These are phyloP conservation scores for Hybos culiciformis DNA, from an alignment of 2,888 invertebrate genomes.

Conservation along the genomic window DNA sequence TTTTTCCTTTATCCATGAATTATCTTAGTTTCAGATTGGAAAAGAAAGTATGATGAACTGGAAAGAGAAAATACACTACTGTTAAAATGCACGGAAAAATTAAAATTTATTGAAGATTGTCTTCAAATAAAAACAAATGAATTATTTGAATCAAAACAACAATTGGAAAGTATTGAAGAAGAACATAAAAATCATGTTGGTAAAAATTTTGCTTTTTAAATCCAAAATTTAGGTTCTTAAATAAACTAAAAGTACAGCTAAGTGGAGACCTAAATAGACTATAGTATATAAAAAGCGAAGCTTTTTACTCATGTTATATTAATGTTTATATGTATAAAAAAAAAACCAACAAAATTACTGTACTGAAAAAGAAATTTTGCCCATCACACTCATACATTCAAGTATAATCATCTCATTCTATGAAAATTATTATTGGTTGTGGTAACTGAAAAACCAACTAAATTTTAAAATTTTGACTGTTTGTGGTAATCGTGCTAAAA, in stretches of 20 bases:
- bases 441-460: no score
- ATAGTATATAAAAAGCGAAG: background rate
- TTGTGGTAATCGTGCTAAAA: no score
- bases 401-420: no score
- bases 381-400: no score
- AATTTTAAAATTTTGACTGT: no score
- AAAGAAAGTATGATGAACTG: slow-evolving; percentile 6
- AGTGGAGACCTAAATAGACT: no score
- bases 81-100: slow-evolving; percentile 10
- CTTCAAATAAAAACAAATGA: slow-evolving; percentile 9
- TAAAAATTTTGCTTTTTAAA: background rate
- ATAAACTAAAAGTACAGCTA: background rate
- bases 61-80: slow-evolving; percentile 10
- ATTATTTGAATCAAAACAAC: slow-evolving; percentile 7
- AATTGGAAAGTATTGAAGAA: slow-evolving; percentile 8
- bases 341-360: no score
- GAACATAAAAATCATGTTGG: slow-evolving; percentile 12
- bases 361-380: no score
- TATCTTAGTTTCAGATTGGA: slow-evolving; percentile 9
- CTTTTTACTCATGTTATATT: no score
- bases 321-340: no score
- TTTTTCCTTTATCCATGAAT: background rate
- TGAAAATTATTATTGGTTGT: no score
- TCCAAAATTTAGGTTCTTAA: background rate
- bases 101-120: slow-evolving; percentile 13